Conservation (phyloP, 2,113 vertebrate species). For the Delphinapterus leucas region DNA sequence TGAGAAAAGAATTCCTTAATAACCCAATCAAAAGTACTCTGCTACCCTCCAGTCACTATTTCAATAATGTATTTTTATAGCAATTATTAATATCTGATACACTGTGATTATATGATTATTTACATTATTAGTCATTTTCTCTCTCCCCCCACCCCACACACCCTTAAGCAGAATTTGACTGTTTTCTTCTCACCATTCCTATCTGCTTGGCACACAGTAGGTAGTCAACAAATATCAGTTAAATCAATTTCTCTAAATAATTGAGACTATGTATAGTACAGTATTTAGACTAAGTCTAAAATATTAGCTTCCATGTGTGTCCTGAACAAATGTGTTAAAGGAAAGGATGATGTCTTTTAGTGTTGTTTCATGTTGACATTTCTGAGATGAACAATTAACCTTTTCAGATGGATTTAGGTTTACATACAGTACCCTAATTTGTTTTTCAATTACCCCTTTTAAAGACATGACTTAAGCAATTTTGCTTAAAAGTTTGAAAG, state of each 20-base stretch:
- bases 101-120: neutral
- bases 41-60: neutral
- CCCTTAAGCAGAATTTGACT: neutral
- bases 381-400: neutral
- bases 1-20: neutral
- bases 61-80: conserved; percentile 1
- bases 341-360: neutral
- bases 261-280: neutral
- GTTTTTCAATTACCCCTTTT: neutral
- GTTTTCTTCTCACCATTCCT: neutral
- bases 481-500: neutral
- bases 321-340: neutral
- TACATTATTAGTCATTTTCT: neutral
- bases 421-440: neutral
- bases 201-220: neutral
- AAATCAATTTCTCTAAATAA: neutral
- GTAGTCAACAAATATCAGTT: neutral
- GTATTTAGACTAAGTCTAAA: neutral
- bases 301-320: neutral
- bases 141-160: neutral
- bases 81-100: neutral
- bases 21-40: neutral
- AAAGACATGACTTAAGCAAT: neutral
- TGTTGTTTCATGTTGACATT: neutral
- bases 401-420: neutral